These are phyloP conservation scores for Podilymbus podiceps DNA, from an alignment of 2,113 vertebrate genomes.

Conservation along the genomic window DNA sequence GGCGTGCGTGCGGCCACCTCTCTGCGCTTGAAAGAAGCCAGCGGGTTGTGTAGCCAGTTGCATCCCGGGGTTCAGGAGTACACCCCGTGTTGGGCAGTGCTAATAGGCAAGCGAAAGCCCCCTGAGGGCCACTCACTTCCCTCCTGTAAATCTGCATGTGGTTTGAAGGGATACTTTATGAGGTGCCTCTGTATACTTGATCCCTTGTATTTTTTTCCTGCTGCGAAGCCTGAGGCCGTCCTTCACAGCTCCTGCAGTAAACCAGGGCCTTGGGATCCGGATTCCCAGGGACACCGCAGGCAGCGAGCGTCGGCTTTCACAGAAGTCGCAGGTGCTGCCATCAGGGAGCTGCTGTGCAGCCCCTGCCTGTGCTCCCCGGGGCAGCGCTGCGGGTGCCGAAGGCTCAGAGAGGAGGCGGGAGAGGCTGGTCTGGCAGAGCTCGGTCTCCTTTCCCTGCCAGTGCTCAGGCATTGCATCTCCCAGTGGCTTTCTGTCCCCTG, in stretches of 20 bases:
- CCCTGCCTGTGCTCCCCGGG: background rate
- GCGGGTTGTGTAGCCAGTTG: background rate
- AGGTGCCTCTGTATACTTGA: conserved; percentile 55
- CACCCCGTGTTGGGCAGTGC: background rate
- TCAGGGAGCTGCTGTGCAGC: background rate
- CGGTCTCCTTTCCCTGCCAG: background rate
- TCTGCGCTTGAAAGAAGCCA: background rate
- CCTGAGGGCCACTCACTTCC: conserved; percentile 33
- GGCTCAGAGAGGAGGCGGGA: background rate
- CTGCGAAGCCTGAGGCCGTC: conserved; percentile 30
- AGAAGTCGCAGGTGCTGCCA: background rate
- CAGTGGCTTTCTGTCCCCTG: background rate
- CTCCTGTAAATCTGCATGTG: conserved; percentile 47
- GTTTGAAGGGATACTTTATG: conserved; percentile 55
- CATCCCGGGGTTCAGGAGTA: background rate
- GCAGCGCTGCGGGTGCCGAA: background rate
- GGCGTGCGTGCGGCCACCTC: background rate
- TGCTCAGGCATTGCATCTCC: background rate
- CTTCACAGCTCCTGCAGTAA: conserved; percentile 46
- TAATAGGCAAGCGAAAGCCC: conserved; percentile 40
- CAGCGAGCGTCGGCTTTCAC: background rate
- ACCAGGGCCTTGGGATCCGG: background rate
- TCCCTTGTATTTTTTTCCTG: conserved; percentile 37
- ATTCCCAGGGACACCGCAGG: background rate
- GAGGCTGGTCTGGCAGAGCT: background rate